Conservation (phyloP, 2,888 invertebrate genomes). For the Drosophila neoperkinsi region DNA sequence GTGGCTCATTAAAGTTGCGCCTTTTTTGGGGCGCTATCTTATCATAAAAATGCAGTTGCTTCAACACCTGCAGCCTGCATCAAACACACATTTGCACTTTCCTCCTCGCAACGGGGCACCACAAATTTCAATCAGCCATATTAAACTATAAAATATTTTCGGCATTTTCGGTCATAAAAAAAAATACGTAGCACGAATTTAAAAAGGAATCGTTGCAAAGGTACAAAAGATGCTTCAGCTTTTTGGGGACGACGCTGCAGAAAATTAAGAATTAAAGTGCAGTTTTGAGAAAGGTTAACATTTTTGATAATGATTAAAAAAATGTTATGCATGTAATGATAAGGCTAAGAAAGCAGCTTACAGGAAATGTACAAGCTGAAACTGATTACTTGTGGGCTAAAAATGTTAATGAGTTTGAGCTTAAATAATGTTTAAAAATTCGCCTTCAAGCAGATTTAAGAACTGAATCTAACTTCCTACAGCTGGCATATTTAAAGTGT, state of each 20-base stretch:
- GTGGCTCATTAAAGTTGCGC: conserved; percentile 70
- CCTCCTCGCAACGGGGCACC: conserved; percentile 50
- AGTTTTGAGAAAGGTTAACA: conserved; percentile 26
- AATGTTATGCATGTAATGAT: background rate
- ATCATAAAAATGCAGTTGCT: conserved; percentile 78
- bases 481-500: too few species aligned
- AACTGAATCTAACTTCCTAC: too few species aligned
- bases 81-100: conserved; percentile 78
- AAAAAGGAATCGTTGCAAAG: conserved; percentile 22
- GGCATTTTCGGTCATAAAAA: conserved; percentile 39
- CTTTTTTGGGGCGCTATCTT: conserved; percentile 73
- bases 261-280: conserved; percentile 33
- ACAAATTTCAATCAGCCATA: conserved; percentile 76
- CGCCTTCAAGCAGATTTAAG: background rate
- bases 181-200: conserved; percentile 45
- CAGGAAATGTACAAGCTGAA: background rate
- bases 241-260: background rate
- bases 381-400: background rate
- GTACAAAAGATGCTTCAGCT: conserved; percentile 17
- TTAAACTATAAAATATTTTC: conserved; percentile 71
- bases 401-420: background rate
- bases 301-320: conserved; percentile 33
- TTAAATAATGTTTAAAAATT: background rate
- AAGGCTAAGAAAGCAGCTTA: background rate
- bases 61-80: conserved; percentile 71